Percentiles rank a stretch among this genome's conserved stretches.
Conservation (phyloP, 1,140 invertebrate species). For the Camponotus vicinus region DNA sequence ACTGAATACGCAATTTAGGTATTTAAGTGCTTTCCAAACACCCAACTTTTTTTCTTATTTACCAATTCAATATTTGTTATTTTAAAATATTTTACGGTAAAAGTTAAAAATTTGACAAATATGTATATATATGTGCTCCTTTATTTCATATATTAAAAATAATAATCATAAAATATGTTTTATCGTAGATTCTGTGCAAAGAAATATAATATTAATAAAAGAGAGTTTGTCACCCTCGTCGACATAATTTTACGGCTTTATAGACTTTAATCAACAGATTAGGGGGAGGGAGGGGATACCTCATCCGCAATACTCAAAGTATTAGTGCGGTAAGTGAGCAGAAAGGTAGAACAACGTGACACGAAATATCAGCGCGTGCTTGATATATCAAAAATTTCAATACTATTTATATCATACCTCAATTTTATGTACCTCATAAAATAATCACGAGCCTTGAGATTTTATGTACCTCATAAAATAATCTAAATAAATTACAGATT, state of each 20-base stretch:
- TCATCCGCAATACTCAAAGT: not conserved
- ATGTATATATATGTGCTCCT: not conserved
- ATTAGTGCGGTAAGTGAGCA: not conserved
- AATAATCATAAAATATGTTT: not conserved
- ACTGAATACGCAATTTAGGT: not conserved
- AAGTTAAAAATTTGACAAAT: not conserved
- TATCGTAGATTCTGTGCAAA: not conserved
- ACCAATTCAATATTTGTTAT: too few relatives aligned
- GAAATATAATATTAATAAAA: not conserved
- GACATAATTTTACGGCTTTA: not conserved
- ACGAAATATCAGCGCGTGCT: not conserved
- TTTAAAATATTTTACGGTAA: not conserved
- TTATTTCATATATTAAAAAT: not conserved
- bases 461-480: not conserved
- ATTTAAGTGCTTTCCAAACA: not conserved
- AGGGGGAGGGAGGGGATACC: too few relatives aligned
- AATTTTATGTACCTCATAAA: not conserved
- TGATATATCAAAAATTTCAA: conserved; percentile 9
- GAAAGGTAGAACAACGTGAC: not conserved
- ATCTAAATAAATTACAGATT: conserved; percentile 19
- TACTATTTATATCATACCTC: not conserved
- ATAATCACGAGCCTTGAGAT: not conserved
- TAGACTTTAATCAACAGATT: not conserved
- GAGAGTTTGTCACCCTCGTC: not conserved
- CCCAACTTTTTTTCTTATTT: not conserved